These are phyloP conservation scores for Oncorhynchus nerka DNA, from an alignment of 2,113 vertebrate species.

Conservation along the genomic window DNA sequence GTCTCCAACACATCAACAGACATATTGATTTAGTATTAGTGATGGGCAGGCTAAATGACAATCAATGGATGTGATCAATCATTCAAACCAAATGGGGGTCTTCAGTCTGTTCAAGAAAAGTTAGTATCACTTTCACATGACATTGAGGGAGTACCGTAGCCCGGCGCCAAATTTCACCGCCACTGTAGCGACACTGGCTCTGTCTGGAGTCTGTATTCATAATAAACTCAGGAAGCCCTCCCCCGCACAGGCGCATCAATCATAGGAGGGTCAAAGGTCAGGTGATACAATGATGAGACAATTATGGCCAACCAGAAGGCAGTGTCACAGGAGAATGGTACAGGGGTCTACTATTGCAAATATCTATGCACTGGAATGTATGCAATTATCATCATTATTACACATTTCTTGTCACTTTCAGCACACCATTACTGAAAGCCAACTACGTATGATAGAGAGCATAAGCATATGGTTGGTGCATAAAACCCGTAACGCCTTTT, in stretches of 20 bases:
- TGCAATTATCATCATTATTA: too few species aligned
- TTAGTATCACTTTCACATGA: conserved; percentile 21
- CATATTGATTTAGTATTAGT: conserved; percentile 24
- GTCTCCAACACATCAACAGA: conserved; percentile 53
- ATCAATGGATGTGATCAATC: conserved; percentile 53
- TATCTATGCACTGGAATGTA: too few species aligned
- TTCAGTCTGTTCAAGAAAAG: conserved; percentile 5
- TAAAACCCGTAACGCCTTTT: too few species aligned
- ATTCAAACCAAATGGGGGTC: conserved; percentile 23
- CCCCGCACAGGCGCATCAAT: conserved; percentile 57
- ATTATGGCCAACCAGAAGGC: conserved; percentile 16
- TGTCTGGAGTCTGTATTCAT: conserved; percentile 39
- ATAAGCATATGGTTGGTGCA: too few species aligned
- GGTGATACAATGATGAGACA: conserved; percentile 43
- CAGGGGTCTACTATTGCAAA: too few species aligned
- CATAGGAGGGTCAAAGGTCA: conserved; percentile 53
- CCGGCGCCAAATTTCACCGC: conserved; percentile 48
- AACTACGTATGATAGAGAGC: too few species aligned
- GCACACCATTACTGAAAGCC: too few species aligned
- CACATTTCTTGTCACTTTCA: too few species aligned
- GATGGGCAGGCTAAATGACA: background rate
- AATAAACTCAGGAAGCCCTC: conserved; percentile 44
- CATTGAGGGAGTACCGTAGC: conserved; percentile 34
- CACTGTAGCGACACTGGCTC: background rate
- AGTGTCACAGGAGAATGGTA: background rate